Base-by-base conservation (phyloP, 2,888 invertebrate genomes). In the Sicus ferrugineus region DNA sequence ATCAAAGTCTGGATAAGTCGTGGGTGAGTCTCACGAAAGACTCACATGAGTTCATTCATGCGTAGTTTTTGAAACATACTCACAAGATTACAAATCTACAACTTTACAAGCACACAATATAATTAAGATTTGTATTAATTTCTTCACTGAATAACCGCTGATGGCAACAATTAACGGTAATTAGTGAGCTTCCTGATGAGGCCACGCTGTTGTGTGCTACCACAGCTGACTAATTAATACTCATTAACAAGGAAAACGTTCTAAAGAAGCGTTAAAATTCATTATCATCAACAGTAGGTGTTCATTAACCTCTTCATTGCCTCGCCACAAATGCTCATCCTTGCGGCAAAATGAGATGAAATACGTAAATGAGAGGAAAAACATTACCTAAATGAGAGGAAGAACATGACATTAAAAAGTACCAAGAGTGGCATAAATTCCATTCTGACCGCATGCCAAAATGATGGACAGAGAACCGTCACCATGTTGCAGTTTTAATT, bases 131-230 rank as follows among this genome's bases (percentile, higher is more conserved):
- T 28, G 21, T 11, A 54, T 16, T n/a, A 26, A 23, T 26, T 54
- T 31, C 58, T 30, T 26, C 50, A 21, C 50, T 50, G 50, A 50
- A 50, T 50, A 50, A 21, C 50, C 21, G 50, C 50, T 58, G 58
- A 58, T 31, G 30, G 58, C 21, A 58, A 31, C 58, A 58, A 58
- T 58, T 58, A 54, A 26, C 16, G 54, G 16, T 54, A 54, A 54
- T 54, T 54, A 54, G 54, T 28, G 16, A 16, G 54, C 54, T 19
- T 11, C 14, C 3, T 54, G 26, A 54, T 54, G 54, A 54, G 26
- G 54, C 4, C n/a, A 42, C 5, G 42, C 42, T 42, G 5, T 42
- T 42, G 42, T 42, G 14, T 7, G 42, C n/a, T 9, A 42, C 5
- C n/a, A 16, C 42, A 16, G 42, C 42, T 16, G 5, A n/a, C n/a